Evolutionary conservation across 2,888 invertebrate genomes (phyloP).

Genomic region (Sinohyriopsis cumingii): DNA sequence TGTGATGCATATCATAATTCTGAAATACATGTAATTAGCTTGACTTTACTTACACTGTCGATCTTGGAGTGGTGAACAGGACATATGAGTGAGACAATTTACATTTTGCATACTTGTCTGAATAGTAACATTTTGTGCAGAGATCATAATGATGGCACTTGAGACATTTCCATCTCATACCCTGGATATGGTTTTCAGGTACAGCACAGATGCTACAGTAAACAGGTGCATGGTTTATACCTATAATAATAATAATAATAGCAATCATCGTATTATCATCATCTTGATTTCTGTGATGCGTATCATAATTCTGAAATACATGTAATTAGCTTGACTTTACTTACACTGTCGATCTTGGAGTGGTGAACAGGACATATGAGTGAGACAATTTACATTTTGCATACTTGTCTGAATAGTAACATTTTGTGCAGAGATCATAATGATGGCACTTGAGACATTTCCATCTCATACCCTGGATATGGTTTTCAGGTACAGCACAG

Average conservation of each 20-base stretch:
- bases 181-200: neutral
- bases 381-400: slow-evolving; percentile 7
- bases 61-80: too few relatives aligned
- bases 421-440: slow-evolving; percentile 15
- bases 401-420: slow-evolving; percentile 14
- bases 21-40: neutral
- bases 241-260: too few relatives aligned
- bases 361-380: slow-evolving; percentile 10
- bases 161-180: slow-evolving; percentile 9
- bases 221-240: too few relatives aligned
- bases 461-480: slow-evolving; percentile 22
- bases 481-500: neutral
- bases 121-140: slow-evolving; percentile 5
- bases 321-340: slow-evolving; percentile 4
- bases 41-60: slow-evolving; percentile 1
- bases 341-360: slow-evolving; percentile 18
- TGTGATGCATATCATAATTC: neutral
- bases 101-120: neutral
- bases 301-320: neutral
- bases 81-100: slow-evolving; percentile 2
- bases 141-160: slow-evolving; percentile 3
- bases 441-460: slow-evolving; percentile 25
- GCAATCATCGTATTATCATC: slow-evolving; percentile 8
- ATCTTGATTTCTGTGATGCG: neutral
- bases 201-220: too few relatives aligned